Evolutionary conservation across 1,140 invertebrate genomes (phyloP), one percentile per base, ranked within the genome.

Genomic region (Onthophagus taurus): DNA sequence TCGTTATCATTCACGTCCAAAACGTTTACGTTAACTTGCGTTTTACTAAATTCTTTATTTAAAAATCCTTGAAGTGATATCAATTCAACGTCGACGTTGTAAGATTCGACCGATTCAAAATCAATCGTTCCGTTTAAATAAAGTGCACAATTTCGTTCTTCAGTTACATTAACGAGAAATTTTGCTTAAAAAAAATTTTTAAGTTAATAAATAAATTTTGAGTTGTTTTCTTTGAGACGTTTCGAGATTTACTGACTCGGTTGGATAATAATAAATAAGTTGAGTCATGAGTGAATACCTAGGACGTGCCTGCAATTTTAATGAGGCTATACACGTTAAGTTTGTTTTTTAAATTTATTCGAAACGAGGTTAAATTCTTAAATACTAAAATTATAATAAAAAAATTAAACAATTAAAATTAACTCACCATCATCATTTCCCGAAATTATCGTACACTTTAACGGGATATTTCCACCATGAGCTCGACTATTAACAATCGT

Each of bases 1-100:
- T 71, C 70, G 59, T 93, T 92, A 57, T 94, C 89, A 57, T 94
- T 94, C 1, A 86, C 75, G 59, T 94, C 89, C 0, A 81, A 67
- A 0, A 95, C 79, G 51, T 85, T 82, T 3, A 95, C 75, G 47
- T 83, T 83, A 0, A 95, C 74, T 56, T 79, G 76, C 0, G 85
- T 78, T 7, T 72, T 74, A 51, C 81, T 83, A 41, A 77, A 75
- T 7, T 80, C 75, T 0, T 79, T 79, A 65, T 86, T 88, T 3
- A 88, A 74, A 4, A 85, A 71, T 8, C 85, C 85, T 17, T 81
- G 76, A 11, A 85, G 69, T 0, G 86, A 85, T 14, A 81, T 76
- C 1, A 91, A 62, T 50, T 78, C 76, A 3, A 90, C 70, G 58
- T 84, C 80, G n/a, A 91, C 66, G 2, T 76, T 71, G 56, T 89